Evolutionary conservation across 2,888 invertebrate genomes (phyloP).

Genomic region (Minunthozetes semirufus): DNA sequence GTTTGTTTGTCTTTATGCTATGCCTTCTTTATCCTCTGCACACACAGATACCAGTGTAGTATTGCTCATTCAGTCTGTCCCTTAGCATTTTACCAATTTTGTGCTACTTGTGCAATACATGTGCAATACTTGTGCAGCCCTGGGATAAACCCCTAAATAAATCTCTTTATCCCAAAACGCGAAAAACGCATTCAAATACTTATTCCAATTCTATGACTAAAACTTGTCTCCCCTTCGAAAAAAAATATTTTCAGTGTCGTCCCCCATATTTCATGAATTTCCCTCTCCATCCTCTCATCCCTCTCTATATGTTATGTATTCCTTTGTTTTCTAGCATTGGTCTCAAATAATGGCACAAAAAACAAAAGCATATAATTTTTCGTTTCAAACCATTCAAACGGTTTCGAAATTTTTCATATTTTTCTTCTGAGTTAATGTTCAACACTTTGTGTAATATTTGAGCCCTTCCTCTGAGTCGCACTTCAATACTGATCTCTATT

Average conservation of each 20-base stretch:
- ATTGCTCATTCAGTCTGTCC: background rate
- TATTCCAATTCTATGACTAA: background rate
- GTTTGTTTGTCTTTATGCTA: slow-evolving; percentile 28
- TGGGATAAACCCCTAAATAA: slow-evolving; percentile 19
- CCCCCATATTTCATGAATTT: background rate
- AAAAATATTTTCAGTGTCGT: background rate
- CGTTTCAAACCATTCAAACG: background rate
- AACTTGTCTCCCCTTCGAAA: background rate
- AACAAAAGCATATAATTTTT: background rate
- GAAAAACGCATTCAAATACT: slow-evolving; percentile 9
- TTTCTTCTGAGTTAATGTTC: background rate
- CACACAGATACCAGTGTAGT: too few species aligned
- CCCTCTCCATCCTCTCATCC: background rate
- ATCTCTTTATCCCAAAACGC: slow-evolving; percentile 31
- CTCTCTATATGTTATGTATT: background rate
- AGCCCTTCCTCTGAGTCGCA: background rate
- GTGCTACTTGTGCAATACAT: background rate
- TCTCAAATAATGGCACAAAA: background rate
- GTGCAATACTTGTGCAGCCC: background rate
- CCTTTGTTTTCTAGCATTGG: background rate
- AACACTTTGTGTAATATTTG: background rate
- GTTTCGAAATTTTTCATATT: too few species aligned
- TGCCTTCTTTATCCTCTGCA: background rate
- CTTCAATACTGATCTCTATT: background rate
- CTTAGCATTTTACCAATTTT: slow-evolving; percentile 27